These are phyloP conservation scores for Orchesella cincta DNA, from an alignment of 1,140 invertebrate genomes.

Conservation along the genomic window DNA sequence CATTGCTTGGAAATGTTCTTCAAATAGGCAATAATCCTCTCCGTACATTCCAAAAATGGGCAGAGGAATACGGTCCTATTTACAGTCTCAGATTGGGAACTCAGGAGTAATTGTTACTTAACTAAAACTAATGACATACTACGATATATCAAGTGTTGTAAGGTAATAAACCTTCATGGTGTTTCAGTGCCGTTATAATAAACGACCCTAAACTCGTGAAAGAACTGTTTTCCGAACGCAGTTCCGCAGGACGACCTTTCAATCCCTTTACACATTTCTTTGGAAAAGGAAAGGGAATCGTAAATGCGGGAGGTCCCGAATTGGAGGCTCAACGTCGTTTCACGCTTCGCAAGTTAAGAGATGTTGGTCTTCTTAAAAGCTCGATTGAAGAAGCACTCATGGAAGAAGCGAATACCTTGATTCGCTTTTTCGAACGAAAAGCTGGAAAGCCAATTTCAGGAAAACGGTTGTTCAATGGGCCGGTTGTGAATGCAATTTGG, in stretches of 20 bases:
- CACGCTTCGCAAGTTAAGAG: neutral
- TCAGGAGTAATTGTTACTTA: too few species aligned
- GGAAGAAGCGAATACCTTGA: neutral
- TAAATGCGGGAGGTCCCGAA: neutral
- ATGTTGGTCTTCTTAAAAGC: neutral
- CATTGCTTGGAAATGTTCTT: neutral
- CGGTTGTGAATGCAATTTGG: neutral
- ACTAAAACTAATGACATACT: too few species aligned
- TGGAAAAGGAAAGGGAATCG: too few species aligned
- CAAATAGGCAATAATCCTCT: neutral
- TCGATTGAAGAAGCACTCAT: neutral
- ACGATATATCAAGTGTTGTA: too few species aligned
- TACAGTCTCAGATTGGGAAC: neutral
- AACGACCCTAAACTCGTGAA: neutral
- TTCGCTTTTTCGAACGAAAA: neutral
- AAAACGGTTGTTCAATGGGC: neutral
- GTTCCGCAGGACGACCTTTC: too few species aligned
- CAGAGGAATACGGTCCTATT: neutral
- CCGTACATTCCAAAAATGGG: neutral
- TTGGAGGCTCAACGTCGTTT: neutral
- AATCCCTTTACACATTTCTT: too few species aligned
- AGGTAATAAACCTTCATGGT: too few species aligned
- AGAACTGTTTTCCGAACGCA: neutral
- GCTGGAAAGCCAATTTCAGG: neutral
- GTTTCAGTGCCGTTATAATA: neutral